Base-by-base conservation (phyloP, 2,888 invertebrate genomes). In the Drosophila buzzatii region DNA sequence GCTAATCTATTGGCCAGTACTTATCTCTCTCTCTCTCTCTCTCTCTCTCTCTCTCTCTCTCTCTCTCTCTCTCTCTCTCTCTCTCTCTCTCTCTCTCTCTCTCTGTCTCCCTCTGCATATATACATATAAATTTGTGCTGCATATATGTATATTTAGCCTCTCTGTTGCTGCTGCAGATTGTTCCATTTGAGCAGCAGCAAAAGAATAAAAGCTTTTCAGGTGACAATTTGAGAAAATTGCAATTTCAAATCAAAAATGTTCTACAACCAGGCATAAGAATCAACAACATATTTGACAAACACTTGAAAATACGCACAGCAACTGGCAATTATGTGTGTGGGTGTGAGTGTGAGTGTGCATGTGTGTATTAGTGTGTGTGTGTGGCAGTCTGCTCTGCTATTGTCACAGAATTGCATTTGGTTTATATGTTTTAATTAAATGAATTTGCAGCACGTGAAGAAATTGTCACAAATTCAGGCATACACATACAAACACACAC, bases 371-470 rank as follows among this genome's bases (percentile, higher is more conserved):
- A n/a, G 53, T 56, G 49, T 18, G 51, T 55, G 14, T 59, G 42
- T 45, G 52, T 52, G 57, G n/a, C 3, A 5, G 10, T 45, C 45
- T 27, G 16, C 27, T 49, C 57, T 16, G 58, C 37, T 33, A 45
- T 62, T 58, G 52, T 35, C 51, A 31, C 44, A 69, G 27, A 72
- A 49, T 57, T 51, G 44, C 62, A 62, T 59, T 63, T 52, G 33
- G 60, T 14, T 58, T 71, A 47, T 44, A 63, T 37, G 63, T 70
- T 79, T 79, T 74, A 71, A 79, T 79, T 79, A 79, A 79, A 79
- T 63, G 78, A 65, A 73, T 70, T 79, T 75, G 57, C 58, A 61
- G 39, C 66, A 58, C 37, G 33, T 57, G 63, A 64, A 67, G 60
- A 56, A 44, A 52, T 56, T 70, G 70, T 47, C 63, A 55, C 60